Evolutionary conservation across 2,888 invertebrate genomes (phyloP), one percentile per base, ranked within the genome.

Genomic region (Pediacus dermestoides): DNA sequence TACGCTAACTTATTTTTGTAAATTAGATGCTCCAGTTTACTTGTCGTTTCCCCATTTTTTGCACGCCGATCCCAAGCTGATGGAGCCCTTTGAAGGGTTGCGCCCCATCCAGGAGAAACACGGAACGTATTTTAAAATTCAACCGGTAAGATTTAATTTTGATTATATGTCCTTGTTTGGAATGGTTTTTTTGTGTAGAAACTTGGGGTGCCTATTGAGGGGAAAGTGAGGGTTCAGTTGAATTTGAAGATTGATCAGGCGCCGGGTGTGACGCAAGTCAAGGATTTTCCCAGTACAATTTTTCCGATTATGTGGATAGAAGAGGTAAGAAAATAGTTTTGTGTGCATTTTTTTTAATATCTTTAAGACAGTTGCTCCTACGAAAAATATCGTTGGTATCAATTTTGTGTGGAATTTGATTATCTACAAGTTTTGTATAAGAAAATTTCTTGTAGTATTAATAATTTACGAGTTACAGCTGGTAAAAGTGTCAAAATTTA

Each of bases 261-360:
- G 1, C 76, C 80, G 1, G 75, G 81, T 48, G 80, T 90, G 27
- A 74, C 77, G 48, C 76, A 81, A 2, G 88, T 88, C 7, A 71
- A 81, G 48, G 78, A 83, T 45, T 89, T 91, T 56, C 85, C 87
- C 0, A 81, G 81, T 60, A 86, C 87, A 34, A 75, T 87, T 4
- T 88, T 89, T 63, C 90, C 91, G 0, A 80, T 90, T 23, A 88
- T 90, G 84, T 90, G 90, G 90, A 54, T 89, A 2, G 89, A 91
- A 67, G 90, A 91, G 78, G 58, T 57, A 44, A 43, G 39, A 23
- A 30, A n/a, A n/a, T n/a, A n/a, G n/a, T n/a, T n/a, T n/a, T n/a
- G n/a, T n/a, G n/a, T n/a, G n/a, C n/a, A n/a, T n/a, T n/a, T n/a
- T n/a, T n/a, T n/a, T n/a, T n/a, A n/a, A n/a, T n/a, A n/a, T n/a